Percentiles rank a stretch among this genome's conserved stretches.
These are phyloP conservation scores for Cheirogaleus major DNA, from an alignment of 2,797 vertebrate genomes.

Conservation along the genomic window DNA sequence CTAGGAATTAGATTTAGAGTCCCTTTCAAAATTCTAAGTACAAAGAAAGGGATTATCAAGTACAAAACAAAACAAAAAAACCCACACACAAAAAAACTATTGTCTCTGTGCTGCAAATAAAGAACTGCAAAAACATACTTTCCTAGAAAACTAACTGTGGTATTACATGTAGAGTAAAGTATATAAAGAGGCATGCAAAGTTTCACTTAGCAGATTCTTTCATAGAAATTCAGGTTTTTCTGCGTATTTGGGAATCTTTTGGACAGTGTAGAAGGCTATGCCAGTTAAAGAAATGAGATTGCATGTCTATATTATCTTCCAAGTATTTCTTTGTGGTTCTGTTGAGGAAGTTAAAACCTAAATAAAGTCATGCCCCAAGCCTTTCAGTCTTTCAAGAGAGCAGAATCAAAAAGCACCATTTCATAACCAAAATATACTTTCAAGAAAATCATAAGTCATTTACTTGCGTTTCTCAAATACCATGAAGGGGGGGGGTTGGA, in stretches of 20 bases:
- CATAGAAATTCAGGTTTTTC: not conserved
- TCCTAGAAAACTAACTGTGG: not conserved
- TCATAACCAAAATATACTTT: not conserved
- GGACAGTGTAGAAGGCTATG: not conserved
- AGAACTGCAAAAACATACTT: not conserved
- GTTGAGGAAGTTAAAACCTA: not conserved
- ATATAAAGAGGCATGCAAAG: not conserved
- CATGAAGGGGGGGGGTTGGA: not conserved
- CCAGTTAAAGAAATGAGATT: not conserved
- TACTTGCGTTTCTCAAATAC: not conserved
- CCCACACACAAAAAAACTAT: not conserved
- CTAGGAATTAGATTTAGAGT: constrained; percentile 18
- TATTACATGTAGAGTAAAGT: not conserved
- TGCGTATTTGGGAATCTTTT: not conserved
- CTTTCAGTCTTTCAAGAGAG: not conserved
- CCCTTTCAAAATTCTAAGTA: not conserved
- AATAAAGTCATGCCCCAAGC: not conserved
- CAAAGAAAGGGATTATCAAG: not conserved
- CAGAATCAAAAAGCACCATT: not conserved
- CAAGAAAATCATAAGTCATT: not conserved
- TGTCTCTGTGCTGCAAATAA: not conserved
- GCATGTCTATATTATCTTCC: not conserved
- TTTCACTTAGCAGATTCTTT: not conserved
- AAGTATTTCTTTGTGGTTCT: not conserved
- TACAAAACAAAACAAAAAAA: not conserved